These are phyloP conservation scores for Tigriopus japonicus DNA, from an alignment of 1,140 invertebrate genomes.

Conservation along the genomic window DNA sequence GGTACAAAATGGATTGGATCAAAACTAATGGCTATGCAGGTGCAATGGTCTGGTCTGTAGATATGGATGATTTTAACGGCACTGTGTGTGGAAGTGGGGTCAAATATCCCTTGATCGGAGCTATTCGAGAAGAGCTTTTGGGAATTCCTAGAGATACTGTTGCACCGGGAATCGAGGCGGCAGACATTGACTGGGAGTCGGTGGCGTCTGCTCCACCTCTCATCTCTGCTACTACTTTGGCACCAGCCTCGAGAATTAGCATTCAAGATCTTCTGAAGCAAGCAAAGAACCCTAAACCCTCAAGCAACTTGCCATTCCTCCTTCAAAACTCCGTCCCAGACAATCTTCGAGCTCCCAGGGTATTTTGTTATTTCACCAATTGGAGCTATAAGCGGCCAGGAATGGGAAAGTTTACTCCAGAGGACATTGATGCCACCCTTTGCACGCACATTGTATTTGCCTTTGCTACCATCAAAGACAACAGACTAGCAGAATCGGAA, in stretches of 20 bases:
- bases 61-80: constrained; percentile 88
- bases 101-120: constrained; percentile 73
- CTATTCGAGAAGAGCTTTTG: constrained; percentile 70
- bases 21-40: constrained; percentile 73
- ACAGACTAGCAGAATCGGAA: constrained; percentile 44
- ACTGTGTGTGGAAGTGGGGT: constrained; percentile 55
- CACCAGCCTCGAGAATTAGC: constrained; percentile 55
- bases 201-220: constrained; percentile 33
- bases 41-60: constrained; percentile 90
- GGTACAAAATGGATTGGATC: constrained; percentile 74
- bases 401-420: constrained; percentile 61
- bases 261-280: constrained; percentile 47
- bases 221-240: constrained; percentile 35
- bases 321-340: neutral
- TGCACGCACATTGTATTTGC: constrained; percentile 87
- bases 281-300: constrained; percentile 18
- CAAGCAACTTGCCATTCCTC: neutral
- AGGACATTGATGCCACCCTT: constrained; percentile 59
- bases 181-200: constrained; percentile 32
- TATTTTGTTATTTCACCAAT: constrained; percentile 82
- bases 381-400: constrained; percentile 79
- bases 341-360: constrained; percentile 33
- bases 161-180: constrained; percentile 32
- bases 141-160: constrained; percentile 55
- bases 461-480: constrained; percentile 56